Base-by-base conservation (phyloP, 2,797 vertebrate genomes). In the Gorsachius magnificus region DNA sequence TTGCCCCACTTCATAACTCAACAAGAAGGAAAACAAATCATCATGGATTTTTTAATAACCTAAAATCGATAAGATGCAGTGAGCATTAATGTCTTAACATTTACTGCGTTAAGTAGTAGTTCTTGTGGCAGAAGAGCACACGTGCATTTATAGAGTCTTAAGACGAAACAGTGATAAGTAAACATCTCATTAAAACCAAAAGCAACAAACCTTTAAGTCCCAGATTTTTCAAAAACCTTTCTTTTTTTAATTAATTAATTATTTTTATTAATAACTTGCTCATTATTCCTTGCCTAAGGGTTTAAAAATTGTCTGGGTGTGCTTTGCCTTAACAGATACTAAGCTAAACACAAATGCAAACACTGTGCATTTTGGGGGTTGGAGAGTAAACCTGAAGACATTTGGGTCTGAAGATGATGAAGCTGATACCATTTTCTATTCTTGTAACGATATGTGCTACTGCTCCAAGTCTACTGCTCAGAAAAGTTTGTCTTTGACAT, bases 1-100 rank as follows among this genome's bases (percentile, higher is more conserved):
- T 29, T 85, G 9, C 53, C 31, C 21, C 13, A 53, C 25, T 90
- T 81, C 50, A 57, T 88, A 93, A 83, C 36, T 75, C 83, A 75
- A 64, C 2, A 53, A 45, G n/a, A 93, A 83, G 33, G 18, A 81
- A 90, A 95, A 45, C 24, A 93, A 90, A 68, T 75, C 11, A 60
- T 51, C 29, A 80, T 54, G 29, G 35, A 80, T 88, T 97, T 96
- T 94, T 90, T 61, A 87, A 91, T 88, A 87, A 93, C 8, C 36
- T 81, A 64, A 81, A 95, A 91, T 91, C 72, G 81, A 46, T 83
- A 63, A 90, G 26, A 46, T 22, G 17, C 41, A 75, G 22, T 57
- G 21, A 91, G 18, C 14, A 53, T 78, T 90, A 82, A 77, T 45
- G 38, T 16, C 22, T 61, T 76, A 82, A 41, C 11, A 50, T 61